Conservation (phyloP, 2,888 invertebrate genomes). For the Agrochola litura region DNA sequence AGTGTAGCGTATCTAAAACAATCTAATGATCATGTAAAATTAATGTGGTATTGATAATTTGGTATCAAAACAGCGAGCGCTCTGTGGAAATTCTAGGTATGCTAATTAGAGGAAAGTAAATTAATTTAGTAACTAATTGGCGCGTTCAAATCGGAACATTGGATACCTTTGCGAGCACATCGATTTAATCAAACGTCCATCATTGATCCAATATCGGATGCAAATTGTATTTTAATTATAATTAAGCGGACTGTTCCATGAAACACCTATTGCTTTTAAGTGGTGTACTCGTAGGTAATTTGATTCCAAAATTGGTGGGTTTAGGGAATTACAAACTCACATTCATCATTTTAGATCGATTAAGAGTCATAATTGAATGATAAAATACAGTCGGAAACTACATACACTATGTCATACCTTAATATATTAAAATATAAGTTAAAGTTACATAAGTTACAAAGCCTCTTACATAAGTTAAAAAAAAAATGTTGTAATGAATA, state of each 20-base stretch:
- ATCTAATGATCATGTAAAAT: slow-evolving; percentile 38
- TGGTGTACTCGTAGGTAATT: slow-evolving; percentile 39
- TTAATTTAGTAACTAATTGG: slow-evolving; percentile 78
- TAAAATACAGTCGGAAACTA: background rate
- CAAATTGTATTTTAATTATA: slow-evolving; percentile 69
- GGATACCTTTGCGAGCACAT: slow-evolving; percentile 69
- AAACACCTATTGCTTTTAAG: slow-evolving; percentile 30
- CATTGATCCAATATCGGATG: slow-evolving; percentile 72
- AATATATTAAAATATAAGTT: too few species aligned
- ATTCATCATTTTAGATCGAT: background rate
- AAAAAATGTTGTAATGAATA: too few species aligned
- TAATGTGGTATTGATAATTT: slow-evolving; percentile 44
- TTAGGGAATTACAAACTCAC: slow-evolving; percentile 7
- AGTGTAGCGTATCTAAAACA: slow-evolving; percentile 32
- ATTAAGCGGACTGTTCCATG: slow-evolving; percentile 60
- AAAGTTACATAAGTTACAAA: too few species aligned
- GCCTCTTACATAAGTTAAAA: too few species aligned
- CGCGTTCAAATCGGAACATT: slow-evolving; percentile 70
- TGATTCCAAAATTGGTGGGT: slow-evolving; percentile 35
- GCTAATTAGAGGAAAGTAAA: slow-evolving; percentile 76
- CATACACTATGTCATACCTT: background rate
- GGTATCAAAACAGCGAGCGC: slow-evolving; percentile 33
- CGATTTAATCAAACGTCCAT: slow-evolving; percentile 72
- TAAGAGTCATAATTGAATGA: background rate
- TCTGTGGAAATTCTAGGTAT: slow-evolving; percentile 66